These are phyloP conservation scores for Scaptomyza flava DNA, from an alignment of 2,888 invertebrate genomes.

Conservation along the genomic window DNA sequence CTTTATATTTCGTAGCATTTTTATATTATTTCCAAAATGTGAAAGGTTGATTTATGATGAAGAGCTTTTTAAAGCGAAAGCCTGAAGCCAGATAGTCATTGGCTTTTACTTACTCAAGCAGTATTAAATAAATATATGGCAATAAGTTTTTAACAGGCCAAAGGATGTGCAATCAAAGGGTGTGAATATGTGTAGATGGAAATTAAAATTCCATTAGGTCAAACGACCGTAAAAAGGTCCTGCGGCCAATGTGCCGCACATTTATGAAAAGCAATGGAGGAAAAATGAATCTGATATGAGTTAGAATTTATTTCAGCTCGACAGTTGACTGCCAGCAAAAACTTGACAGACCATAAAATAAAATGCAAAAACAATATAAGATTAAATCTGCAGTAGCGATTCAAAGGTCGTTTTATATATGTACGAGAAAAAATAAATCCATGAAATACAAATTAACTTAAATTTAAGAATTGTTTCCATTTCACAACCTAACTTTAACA, in stretches of 20 bases:
- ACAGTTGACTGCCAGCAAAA: slow-evolving; percentile 14
- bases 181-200: slow-evolving; percentile 47
- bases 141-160: neutral
- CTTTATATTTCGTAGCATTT: neutral
- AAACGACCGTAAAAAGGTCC: slow-evolving; percentile 59
- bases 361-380: neutral
- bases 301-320: slow-evolving; percentile 15
- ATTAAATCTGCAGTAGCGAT: slow-evolving; percentile 3
- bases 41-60: slow-evolving; percentile 1
- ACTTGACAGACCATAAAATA: slow-evolving; percentile 1
- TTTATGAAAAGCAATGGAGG: slow-evolving; percentile 1
- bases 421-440: neutral
- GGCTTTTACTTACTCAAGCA: too few species aligned
- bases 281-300: slow-evolving; percentile 13
- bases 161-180: slow-evolving; percentile 13
- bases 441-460: neutral
- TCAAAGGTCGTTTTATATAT: neutral
- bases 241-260: slow-evolving; percentile 10
- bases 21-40: neutral
- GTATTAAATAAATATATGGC: neutral
- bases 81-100: neutral
- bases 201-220: slow-evolving; percentile 70
- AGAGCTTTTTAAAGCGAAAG: neutral
- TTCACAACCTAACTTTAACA: neutral
- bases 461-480: neutral